Evolutionary conservation across 2,113 vertebrate genomes (phyloP), one percentile per base, ranked within the genome.

Genomic region (human (Homo sapiens)): DNA sequence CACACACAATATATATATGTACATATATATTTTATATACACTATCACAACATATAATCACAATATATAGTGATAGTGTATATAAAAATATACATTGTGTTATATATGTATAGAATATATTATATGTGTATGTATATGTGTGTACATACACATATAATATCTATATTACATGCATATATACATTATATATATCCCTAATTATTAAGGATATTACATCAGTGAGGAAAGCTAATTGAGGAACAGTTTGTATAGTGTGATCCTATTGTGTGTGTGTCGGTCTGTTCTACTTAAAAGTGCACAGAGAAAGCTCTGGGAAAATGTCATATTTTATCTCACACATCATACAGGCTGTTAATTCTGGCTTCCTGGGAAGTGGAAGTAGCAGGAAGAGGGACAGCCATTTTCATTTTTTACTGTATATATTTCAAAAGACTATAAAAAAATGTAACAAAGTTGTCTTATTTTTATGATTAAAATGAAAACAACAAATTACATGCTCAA

Each of bases 401-500:
- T 89, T 75, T 64, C 23, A 59, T 23, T 68, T 95, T 57, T 91
- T 40, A 80, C 52, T 90, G 91, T 35, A 48, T 55, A 75, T 72
- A 82, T 86, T 93, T 81, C 73, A 40, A 82, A 68, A 64, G 55
- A 32, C 43, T 81, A 30, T 30, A 18, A 89, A 57, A 79, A 30
- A 30, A 27, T 50, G 48, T 35, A 59, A 68, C 57, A 59, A 79
- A 38, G 16, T 13, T 48, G 17, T 52, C 66, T 6, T 78, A 61
- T 72, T 78, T 73, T 94, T 94, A n/a, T 70, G 40, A 89, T 84
- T 61, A 91, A 72, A 68, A 35, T 43, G 50, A 89, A 59, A 90
- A 35, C 30, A 93, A 52, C 12, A 94, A 87, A 75, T 87, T 48
- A 66, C 64, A 11, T n/a, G 48, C 66, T 76, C 59, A 38, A 70